Evolutionary conservation across 2,797 vertebrate species (phyloP), one percentile per base, ranked within the genome.

Genomic region (Pseudomugil gertrudae): DNA sequence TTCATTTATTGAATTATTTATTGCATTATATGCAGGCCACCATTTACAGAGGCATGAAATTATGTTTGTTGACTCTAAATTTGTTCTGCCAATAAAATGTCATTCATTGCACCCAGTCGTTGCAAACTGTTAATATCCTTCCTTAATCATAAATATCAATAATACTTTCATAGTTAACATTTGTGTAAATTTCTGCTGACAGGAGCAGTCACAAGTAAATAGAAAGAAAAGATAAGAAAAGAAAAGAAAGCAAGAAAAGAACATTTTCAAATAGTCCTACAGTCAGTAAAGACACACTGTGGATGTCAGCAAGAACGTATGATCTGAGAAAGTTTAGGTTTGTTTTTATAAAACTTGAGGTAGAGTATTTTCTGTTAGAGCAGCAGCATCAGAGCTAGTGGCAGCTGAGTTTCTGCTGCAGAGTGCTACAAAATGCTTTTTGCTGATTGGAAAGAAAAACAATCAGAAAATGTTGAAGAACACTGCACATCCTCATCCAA

Each of bases 61-160:
- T 78, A 36, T 67, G 45, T 81, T 76, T 76, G 67, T 66, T 47
- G 35, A 53, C 32, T 66, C 57, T 53, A 78, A 63, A 82, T 81
- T 70, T 74, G 69, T 83, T 79, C 63, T 33, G 63, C 66, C 57
- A 58, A n/a, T n/a, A n/a, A n/a, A n/a, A n/a, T n/a, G n/a, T n/a
- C n/a, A n/a, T n/a, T n/a, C n/a, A n/a, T n/a, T n/a, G n/a, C n/a
- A n/a, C n/a, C n/a, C n/a, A n/a, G n/a, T n/a, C n/a, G n/a, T n/a
- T n/a, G n/a, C n/a, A n/a, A n/a, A n/a, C n/a, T n/a, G n/a, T n/a
- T n/a, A 57, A 72, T 75, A 74, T 85, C 66, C 63, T 82, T 59
- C 66, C 65, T 74, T 57, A 61, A 43, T 53, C 61, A 61, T 58
- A 23, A n/a, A 27, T 77, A 54, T 47, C 35, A 9, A 35, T 53